These are phyloP conservation scores for Caenorhabditis latens DNA, from an alignment of 1,140 invertebrate genomes.

Conservation along the genomic window DNA sequence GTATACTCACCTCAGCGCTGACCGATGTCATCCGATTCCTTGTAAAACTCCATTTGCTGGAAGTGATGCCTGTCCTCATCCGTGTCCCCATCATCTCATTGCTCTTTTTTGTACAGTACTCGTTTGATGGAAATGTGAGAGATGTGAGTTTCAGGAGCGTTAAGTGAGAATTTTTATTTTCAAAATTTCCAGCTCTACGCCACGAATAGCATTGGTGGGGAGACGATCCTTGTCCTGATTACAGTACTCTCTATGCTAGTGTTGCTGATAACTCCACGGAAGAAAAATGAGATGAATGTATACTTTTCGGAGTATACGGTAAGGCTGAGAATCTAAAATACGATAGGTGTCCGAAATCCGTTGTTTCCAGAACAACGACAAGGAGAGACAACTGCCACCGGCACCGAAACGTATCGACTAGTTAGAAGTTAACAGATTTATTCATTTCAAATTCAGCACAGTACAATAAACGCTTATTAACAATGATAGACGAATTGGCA, in stretches of 20 bases:
- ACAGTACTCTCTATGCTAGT: background rate
- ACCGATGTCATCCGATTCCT: constrained; percentile 30
- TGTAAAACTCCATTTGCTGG: constrained; percentile 15
- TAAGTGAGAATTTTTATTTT: background rate
- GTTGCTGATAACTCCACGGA: constrained; percentile 7
- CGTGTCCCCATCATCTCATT: background rate
- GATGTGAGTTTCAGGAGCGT: background rate
- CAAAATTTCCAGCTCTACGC: constrained; percentile 2
- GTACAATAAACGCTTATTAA: background rate
- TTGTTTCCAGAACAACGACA: constrained; percentile 14
- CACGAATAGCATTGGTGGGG: background rate
- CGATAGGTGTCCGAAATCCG: background rate
- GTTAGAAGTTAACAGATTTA: too few relatives aligned
- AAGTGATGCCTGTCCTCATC: constrained; percentile 31
- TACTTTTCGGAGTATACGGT: constrained; percentile 13
- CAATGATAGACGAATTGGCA: constrained; percentile 17
- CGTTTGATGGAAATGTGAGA: constrained; percentile 30
- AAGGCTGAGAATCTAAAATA: background rate
- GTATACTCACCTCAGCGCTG: background rate
- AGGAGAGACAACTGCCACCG: background rate
- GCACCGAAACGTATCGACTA: constrained; percentile 26
- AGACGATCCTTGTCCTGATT: background rate
- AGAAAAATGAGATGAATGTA: constrained; percentile 27
- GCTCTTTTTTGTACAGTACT: constrained; percentile 11
- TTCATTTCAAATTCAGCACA: background rate